Base-by-base conservation (phyloP, 1,140 invertebrate genomes). In the Calosoma granatense region DNA sequence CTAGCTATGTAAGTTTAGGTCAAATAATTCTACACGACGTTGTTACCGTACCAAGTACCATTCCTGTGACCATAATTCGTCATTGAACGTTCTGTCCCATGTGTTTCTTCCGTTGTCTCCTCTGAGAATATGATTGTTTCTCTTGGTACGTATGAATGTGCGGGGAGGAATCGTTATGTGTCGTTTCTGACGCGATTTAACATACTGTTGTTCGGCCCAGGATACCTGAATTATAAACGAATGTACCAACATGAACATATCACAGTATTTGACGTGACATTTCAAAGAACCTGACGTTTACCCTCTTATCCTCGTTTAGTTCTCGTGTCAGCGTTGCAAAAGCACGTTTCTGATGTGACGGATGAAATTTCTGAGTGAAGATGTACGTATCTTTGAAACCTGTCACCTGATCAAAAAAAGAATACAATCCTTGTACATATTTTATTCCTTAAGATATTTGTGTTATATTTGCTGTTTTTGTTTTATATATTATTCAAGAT, bases 41-140 rank as follows among this genome's bases (percentile, higher is more conserved):
- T 4, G 15, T 17, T 47, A 41, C 56, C 2, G 2, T 80, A 94
- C 92, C 84, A 95, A 76, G 74, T 97, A 96, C 93, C 93, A 96
- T 72, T 96, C 83, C 61, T 90, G 80, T 30, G 77, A 70, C 87
- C 91, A 96, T 0, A 93, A 73, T 60, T 90, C 88, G 65, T 97
- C 93, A 64, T 90, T 90, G 68, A 92, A 95, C 0, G 59, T 64
- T 36, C 59, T 61, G 41, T 64, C 4, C 22, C 52, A 17, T 26
- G 9, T 12, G 22, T 20, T 53, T 36, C 15, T 20, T 19, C 51
- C 15, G 22, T 36, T 39, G 17, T 12, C 19, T n/a, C n/a, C n/a
- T 2, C 47, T 57, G 9, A 54, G 12, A 9, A 21, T 53, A 12
- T 30, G 39, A n/a, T 47, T 22, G 22, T 55, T 53, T 17, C 51